Evolutionary conservation across 2,113 vertebrate species (phyloP).

Genomic region (Callopanchax toddi): DNA sequence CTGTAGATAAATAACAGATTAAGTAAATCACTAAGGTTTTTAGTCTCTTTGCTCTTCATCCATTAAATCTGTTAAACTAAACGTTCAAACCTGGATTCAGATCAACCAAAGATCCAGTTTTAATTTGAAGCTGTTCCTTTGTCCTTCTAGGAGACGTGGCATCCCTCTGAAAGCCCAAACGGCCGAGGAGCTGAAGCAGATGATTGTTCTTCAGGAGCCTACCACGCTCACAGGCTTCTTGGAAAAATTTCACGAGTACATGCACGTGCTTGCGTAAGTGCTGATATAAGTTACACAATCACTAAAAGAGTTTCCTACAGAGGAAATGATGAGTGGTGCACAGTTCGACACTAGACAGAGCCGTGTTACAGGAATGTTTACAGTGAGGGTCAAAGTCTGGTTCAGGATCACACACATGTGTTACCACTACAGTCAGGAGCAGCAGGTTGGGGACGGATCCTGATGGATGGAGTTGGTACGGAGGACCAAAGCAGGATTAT

Average conservation of each 20-base stretch:
- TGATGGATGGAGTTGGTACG: not conserved
- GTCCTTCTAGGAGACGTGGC: slow-evolving; percentile 81
- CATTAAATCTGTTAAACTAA: no score
- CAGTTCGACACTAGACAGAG: not conserved
- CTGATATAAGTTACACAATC: not conserved
- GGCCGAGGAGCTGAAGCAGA: slow-evolving; percentile 66
- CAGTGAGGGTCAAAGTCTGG: slow-evolving; percentile 23
- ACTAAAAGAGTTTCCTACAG: not conserved
- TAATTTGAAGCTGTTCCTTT: not conserved
- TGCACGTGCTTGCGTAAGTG: slow-evolving; percentile 92
- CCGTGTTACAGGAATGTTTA: not conserved
- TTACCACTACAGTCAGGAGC: no score
- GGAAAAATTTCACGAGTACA: slow-evolving; percentile 87
- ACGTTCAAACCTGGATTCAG: not conserved
- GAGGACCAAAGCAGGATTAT: not conserved
- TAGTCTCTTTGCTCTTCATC: no score
- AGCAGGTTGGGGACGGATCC: not conserved
- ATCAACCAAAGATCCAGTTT: accelerated
- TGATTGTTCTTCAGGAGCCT: slow-evolving; percentile 76
- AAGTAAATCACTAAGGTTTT: no score
- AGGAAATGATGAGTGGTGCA: slow-evolving; percentile 1
- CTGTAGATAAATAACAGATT: no score
- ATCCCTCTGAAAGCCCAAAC: slow-evolving; percentile 76
- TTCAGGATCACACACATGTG: slow-evolving; percentile 8
- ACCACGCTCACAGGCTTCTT: slow-evolving; percentile 83